Base-by-base conservation (phyloP, 1,140 invertebrate species). In the Metopolophium dirhodum region DNA sequence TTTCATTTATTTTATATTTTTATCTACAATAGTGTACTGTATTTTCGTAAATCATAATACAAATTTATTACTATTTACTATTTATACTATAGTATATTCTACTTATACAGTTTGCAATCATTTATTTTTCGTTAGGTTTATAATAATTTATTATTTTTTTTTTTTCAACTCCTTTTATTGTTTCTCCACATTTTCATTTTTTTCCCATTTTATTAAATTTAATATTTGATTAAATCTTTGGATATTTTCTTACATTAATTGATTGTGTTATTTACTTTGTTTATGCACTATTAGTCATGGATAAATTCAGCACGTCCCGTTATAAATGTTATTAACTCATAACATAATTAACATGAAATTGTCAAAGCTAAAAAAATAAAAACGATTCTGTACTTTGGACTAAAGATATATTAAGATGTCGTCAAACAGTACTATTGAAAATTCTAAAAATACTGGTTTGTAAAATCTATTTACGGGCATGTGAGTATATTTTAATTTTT, bases 371-470 rank as follows among this genome's bases (percentile, higher is more conserved):
- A 77, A n/a, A n/a, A 77, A n/a, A 18, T 77, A 45, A 86, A 30
- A 45, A 47, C 45, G 11, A 86, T 86, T 30, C 1, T 47, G 41
- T 86, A 23, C 26, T 47, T 45, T 85, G 1, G 41, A 41, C 9
- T 37, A 68, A 18, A 8, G n/a, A 45, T 41, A 90, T 54, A 88
- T 45, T 85, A 92, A 92, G 35, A 92, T 92, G 91, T 83, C 91
- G 22, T 93, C 91, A 57, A 93, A 93, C 14, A 93, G 8, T 41
- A 93, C 77, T 11, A 85, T 86, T 54, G 91, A 93, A 54, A 93
- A 93, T 54, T 93, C 91, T 7, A 93, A 54, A 61, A 93, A 93
- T 41, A 93, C 91, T 20, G 91, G 91, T 86, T 57, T 54, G 35
- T 86, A 37, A 49, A 82, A 41, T 92, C 30, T 8, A 26, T 82